These are phyloP conservation scores for Herminia tarsipennalis DNA, from an alignment of 2,888 invertebrate species.

Conservation along the genomic window DNA sequence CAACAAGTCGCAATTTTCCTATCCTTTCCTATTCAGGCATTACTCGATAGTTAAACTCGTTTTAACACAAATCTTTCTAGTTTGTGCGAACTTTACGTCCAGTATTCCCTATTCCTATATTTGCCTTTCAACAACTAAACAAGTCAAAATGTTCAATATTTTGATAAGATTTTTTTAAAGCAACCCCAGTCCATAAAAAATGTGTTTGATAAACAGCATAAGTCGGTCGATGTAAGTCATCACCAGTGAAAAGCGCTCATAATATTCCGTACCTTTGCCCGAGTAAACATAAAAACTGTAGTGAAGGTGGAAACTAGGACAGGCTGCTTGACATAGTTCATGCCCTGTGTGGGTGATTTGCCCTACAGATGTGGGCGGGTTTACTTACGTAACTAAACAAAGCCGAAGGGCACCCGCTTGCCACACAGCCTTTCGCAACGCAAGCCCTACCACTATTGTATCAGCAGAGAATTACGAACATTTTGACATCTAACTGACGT, in stretches of 20 bases:
- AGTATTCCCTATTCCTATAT: too few relatives aligned
- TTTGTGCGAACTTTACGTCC: too few relatives aligned
- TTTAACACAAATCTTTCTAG: too few relatives aligned
- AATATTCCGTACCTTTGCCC: slow-evolving; percentile 31
- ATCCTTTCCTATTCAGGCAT: too few relatives aligned
- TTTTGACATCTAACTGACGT: slow-evolving; percentile 30
- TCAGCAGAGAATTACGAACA: slow-evolving; percentile 39
- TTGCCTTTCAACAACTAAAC: too few relatives aligned
- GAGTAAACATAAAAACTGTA: slow-evolving; percentile 47
- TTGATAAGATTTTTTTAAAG: too few relatives aligned
- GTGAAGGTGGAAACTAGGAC: slow-evolving; percentile 72
- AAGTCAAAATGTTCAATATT: too few relatives aligned
- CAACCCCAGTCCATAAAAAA: too few relatives aligned
- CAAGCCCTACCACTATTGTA: slow-evolving; percentile 63
- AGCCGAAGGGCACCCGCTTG: slow-evolving; percentile 79
- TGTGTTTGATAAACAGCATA: too few relatives aligned
- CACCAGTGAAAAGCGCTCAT: not conserved
- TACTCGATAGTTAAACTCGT: too few relatives aligned
- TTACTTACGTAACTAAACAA: slow-evolving; percentile 76
- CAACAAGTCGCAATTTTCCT: too few relatives aligned
- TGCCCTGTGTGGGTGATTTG: slow-evolving; percentile 72
- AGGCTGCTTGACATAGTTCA: slow-evolving; percentile 77
- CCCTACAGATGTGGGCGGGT: slow-evolving; percentile 75
- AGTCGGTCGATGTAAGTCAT: too few relatives aligned
- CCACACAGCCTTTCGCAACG: slow-evolving; percentile 71